Percentiles rank a stretch among this genome's conserved stretches.
phyloP scores from a whole-genome alignment of 1,140 invertebrate species.

The Anoplolepis gracilipes region DNA sequence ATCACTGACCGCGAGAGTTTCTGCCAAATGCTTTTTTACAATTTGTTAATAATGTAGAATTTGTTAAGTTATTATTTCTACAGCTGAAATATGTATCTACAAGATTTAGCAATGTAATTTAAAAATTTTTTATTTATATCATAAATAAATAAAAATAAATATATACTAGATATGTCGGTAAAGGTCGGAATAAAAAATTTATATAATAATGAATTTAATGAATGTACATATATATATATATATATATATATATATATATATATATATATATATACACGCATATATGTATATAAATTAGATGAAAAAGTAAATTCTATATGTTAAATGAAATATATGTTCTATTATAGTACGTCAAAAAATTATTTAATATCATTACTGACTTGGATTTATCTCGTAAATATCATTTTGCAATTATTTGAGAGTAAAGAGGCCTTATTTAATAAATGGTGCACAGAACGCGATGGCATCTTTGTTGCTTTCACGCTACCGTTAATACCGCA shows the following conservation, averaged over 20 bases:
- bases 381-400: conserved; percentile 1
- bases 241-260: too few species aligned
- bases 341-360: background rate
- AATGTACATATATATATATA: too few species aligned
- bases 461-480: conserved; percentile 46
- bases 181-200: too few species aligned
- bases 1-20: conserved; percentile 10
- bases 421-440: conserved; percentile 34
- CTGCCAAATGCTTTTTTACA: background rate
- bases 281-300: background rate
- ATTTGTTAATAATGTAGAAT: background rate
- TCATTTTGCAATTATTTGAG: background rate
- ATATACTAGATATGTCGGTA: too few species aligned
- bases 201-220: background rate
- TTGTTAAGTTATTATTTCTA: background rate
- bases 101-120: background rate
- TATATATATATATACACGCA: too few species aligned
- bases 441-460: conserved; percentile 18
- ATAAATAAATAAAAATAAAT: background rate
- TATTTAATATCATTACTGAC: background rate
- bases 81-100: background rate
- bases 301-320: background rate
- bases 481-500: conserved; percentile 55
- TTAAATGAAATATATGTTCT: background rate
- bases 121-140: background rate